Percentiles rank a stretch among this genome's conserved stretches.
Evolutionary conservation across 2,888 invertebrate species (phyloP).

Genomic region (Xanthorhoe designata): DNA sequence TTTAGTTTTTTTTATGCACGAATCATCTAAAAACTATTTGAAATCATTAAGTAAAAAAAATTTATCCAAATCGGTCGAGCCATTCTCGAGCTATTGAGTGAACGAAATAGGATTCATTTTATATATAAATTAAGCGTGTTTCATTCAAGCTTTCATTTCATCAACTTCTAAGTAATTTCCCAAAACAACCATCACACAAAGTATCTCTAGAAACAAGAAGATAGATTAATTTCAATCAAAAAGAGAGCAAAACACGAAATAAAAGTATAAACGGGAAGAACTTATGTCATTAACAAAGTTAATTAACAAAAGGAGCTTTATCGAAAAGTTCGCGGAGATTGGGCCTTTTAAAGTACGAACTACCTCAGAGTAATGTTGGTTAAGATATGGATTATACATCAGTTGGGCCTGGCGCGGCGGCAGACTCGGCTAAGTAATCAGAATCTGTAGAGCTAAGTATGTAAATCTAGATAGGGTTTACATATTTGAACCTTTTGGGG

Average conservation of each 20-base stretch:
- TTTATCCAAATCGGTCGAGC: too few relatives aligned
- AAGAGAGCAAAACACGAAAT: conserved; percentile 49
- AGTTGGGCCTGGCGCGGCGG: too few relatives aligned
- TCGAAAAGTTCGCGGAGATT: conserved; percentile 57
- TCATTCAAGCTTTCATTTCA: background rate
- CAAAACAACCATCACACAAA: conserved; percentile 17
- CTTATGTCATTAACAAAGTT: conserved; percentile 58
- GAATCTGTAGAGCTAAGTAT: too few relatives aligned
- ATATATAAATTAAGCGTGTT: background rate
- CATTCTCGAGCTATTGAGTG: too few relatives aligned
- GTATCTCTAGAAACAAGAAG: conserved; percentile 38
- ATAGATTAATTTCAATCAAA: conserved; percentile 51
- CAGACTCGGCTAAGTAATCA: too few relatives aligned
- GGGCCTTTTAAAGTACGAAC: conserved; percentile 40
- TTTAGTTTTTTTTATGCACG: too few relatives aligned
- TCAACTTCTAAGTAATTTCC: background rate
- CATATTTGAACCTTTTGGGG: too few relatives aligned
- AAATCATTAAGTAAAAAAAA: too few relatives aligned
- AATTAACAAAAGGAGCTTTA: conserved; percentile 57
- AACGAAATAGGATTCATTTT: too few relatives aligned
- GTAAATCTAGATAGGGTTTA: too few relatives aligned
- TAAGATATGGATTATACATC: conserved; percentile 6
- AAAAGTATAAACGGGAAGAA: conserved; percentile 49
- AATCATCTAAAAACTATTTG: too few relatives aligned
- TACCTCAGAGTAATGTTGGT: conserved; percentile 44